phyloP scores from a whole-genome alignment of 2,888 invertebrate genomes.

The Homarus gammarus region DNA sequence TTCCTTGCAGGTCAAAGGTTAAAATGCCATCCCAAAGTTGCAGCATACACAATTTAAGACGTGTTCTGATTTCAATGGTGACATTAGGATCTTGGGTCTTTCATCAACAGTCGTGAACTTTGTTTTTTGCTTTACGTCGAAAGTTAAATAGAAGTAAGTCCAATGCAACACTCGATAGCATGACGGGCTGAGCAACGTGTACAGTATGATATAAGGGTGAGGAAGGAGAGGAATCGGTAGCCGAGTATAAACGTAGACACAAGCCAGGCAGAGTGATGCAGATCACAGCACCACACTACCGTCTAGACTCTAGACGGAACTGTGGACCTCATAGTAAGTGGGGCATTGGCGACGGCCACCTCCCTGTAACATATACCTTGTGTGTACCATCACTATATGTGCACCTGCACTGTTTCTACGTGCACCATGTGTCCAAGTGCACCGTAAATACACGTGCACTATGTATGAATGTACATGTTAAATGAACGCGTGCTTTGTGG shows the following conservation, averaged over 20 bases:
- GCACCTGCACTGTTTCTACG: neutral
- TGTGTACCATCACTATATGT: neutral
- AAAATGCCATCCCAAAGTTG: conserved; percentile 48
- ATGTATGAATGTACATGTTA: neutral
- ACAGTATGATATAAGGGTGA: neutral
- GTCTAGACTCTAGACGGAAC: conserved; percentile 33
- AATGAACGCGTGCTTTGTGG: neutral
- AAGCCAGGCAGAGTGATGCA: conserved; percentile 18
- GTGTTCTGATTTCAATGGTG: conserved; percentile 36
- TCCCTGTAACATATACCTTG: neutral
- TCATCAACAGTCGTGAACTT: no score
- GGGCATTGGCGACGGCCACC: neutral
- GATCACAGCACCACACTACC: conserved; percentile 8
- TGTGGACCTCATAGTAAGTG: conserved; percentile 1
- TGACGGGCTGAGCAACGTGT: neutral
- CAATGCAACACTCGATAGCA: conserved; percentile 5
- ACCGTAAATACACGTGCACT: neutral
- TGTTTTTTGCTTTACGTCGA: neutral
- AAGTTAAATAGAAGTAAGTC: neutral
- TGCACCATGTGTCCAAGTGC: neutral
- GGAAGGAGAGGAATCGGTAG: neutral
- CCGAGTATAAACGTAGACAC: neutral
- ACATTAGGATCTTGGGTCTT: neutral
- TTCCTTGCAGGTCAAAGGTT: conserved; percentile 59
- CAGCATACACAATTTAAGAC: conserved; percentile 33